These are phyloP conservation scores for Chaetoderma sp. DNA, from an alignment of 2,888 invertebrate genomes.

Conservation along the genomic window DNA sequence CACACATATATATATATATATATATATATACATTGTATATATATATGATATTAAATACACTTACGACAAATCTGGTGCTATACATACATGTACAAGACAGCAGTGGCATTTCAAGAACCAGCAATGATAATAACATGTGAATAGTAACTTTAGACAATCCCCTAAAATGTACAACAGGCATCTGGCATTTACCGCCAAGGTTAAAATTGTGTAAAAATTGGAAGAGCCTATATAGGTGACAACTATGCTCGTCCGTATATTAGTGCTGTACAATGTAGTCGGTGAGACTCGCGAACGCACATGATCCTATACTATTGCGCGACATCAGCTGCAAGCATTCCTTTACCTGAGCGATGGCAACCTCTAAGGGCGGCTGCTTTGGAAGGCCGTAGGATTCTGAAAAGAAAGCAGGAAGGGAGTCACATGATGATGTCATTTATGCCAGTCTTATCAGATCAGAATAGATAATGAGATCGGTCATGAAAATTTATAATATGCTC, in stretches of 20 bases:
- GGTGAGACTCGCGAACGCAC: constrained; percentile 93
- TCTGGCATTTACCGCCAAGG: background rate
- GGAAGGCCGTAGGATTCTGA: constrained; percentile 91
- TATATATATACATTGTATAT: constrained; percentile 1
- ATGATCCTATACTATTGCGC: constrained; percentile 87
- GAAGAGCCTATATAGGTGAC: too few relatives aligned
- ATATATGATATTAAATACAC: background rate
- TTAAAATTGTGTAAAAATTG: too few relatives aligned
- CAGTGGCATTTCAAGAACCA: background rate
- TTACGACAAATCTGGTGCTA: background rate
- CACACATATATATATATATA: background rate
- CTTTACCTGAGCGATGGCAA: constrained; percentile 90
- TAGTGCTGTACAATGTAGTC: too few relatives aligned
- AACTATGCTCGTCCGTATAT: too few relatives aligned
- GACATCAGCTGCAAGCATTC: constrained; percentile 92
- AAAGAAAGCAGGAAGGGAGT: constrained; percentile 38
- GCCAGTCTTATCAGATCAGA: too few relatives aligned
- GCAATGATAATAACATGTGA: background rate
- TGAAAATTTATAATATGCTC: too few relatives aligned
- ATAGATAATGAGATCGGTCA: too few relatives aligned
- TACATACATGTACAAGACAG: background rate
- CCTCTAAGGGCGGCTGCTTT: constrained; percentile 91
- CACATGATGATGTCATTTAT: too few relatives aligned
- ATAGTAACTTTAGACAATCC: background rate
- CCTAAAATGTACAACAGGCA: background rate